A percentile compares a stretch with the other conserved stretches of the same genome.
Conservation (phyloP, 2,888 invertebrate genomes). For the Patella depressa region DNA sequence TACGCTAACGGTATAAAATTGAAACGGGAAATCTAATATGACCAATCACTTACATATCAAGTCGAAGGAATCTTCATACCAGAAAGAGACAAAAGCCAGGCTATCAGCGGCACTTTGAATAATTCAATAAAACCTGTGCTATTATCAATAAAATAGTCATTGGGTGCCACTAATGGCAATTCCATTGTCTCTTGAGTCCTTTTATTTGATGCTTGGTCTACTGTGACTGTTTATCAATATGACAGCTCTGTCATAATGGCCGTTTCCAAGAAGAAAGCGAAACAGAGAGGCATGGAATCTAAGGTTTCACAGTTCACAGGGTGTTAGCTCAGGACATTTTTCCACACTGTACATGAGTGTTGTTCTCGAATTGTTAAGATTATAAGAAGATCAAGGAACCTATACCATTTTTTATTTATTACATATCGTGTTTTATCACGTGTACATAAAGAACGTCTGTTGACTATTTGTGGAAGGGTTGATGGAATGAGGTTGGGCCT, state of each 20-base stretch:
- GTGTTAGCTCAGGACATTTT: background rate
- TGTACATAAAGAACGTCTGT: no score
- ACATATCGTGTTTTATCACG: no score
- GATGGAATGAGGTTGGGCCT: no score
- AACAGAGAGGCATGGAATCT: background rate
- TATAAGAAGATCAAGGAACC: no score
- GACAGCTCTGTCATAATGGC: slow-evolving; percentile 2
- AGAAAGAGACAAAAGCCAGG: slow-evolving; percentile 7
- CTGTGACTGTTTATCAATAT: slow-evolving; percentile 7
- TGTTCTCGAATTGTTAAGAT: no score
- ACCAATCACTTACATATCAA: no score
- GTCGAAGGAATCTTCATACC: background rate
- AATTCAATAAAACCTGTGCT: slow-evolving; percentile 8
- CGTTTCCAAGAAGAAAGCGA: background rate
- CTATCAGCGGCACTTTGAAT: slow-evolving; percentile 2
- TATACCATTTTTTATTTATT: no score
- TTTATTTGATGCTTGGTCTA: slow-evolving; percentile 4
- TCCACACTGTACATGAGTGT: no score
- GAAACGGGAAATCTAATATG: no score
- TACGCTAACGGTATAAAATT: no score
- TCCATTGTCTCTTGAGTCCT: slow-evolving; percentile 6
- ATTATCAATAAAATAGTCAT: slow-evolving; percentile 11
- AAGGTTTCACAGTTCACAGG: background rate
- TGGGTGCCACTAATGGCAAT: slow-evolving; percentile 5
- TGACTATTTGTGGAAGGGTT: no score